These are phyloP conservation scores for Tringa solitaria DNA, from an alignment of 2,113 vertebrate species.

Conservation along the genomic window DNA sequence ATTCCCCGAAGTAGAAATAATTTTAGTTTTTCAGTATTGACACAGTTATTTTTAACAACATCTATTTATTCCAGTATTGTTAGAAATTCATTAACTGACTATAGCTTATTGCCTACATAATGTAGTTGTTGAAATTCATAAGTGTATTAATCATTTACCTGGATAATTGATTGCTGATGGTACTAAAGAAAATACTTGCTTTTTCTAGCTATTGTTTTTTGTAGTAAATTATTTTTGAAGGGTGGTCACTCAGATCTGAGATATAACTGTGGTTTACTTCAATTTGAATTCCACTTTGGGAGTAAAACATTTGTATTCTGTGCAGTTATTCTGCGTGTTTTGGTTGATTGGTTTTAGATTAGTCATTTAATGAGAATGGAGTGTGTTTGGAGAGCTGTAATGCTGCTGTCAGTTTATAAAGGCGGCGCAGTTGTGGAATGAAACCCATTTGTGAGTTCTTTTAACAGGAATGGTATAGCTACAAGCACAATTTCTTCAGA, in stretches of 20 bases:
- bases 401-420: conserved; percentile 72
- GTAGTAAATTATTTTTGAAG: conserved; percentile 1
- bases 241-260: conserved; percentile 2
- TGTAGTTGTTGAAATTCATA: neutral
- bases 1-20: neutral
- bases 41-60: neutral
- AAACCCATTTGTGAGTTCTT: conserved; percentile 54
- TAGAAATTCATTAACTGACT: neutral
- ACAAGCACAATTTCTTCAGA: conserved; percentile 10
- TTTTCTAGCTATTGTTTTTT: neutral
- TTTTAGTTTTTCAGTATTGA: neutral
- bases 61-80: neutral
- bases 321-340: conserved; percentile 45
- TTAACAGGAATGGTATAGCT: conserved; percentile 38
- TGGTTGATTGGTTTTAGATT: conserved; percentile 74
- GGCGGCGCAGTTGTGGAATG: conserved; percentile 55
- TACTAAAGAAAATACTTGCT: neutral
- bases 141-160: neutral
- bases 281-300: conserved; percentile 9
- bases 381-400: conserved; percentile 73
- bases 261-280: conserved; percentile 50
- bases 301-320: conserved; percentile 58
- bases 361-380: conserved; percentile 82
- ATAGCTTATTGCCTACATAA: neutral
- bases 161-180: neutral